Conservation (phyloP, 1,140 invertebrate genomes). For the Eufriesea mexicana region DNA sequence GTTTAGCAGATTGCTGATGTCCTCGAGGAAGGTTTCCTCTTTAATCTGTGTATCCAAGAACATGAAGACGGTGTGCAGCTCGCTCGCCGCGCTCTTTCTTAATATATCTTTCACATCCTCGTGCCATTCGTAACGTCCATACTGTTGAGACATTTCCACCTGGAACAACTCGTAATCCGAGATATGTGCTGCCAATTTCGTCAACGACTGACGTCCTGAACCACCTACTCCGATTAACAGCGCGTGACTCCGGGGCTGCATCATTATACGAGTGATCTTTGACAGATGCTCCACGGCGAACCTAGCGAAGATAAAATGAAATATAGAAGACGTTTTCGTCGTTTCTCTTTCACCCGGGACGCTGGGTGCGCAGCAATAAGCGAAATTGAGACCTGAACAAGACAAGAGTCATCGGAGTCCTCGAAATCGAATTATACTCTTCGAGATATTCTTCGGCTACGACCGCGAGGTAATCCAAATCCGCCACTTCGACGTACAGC, state of each 20-base stretch:
- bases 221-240: conserved; percentile 95
- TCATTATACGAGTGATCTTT: conserved; percentile 94
- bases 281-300: conserved; percentile 98
- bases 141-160: conserved; percentile 95
- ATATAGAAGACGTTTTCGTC: neutral
- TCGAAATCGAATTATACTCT: conserved; percentile 98
- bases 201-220: conserved; percentile 94
- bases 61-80: conserved; percentile 94
- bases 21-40: conserved; percentile 96
- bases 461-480: conserved; percentile 90
- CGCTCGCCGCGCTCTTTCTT: conserved; percentile 90
- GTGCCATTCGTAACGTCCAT: conserved; percentile 93
- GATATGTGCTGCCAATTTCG: conserved; percentile 94
- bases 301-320: conserved; percentile 76
- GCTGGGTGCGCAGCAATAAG: no score
- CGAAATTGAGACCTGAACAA: conserved; percentile 95
- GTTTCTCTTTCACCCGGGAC: neutral
- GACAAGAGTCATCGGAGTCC: conserved; percentile 98
- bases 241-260: conserved; percentile 93
- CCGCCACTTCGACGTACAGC: conserved; percentile 92
- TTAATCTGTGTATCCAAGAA: conserved; percentile 97
- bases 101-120: conserved; percentile 94
- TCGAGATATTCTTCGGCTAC: conserved; percentile 93
- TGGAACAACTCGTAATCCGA: conserved; percentile 95
- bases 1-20: conserved; percentile 96